phyloP scores from a whole-genome alignment of 2,113 vertebrate genomes.

The Buteo buteo region DNA sequence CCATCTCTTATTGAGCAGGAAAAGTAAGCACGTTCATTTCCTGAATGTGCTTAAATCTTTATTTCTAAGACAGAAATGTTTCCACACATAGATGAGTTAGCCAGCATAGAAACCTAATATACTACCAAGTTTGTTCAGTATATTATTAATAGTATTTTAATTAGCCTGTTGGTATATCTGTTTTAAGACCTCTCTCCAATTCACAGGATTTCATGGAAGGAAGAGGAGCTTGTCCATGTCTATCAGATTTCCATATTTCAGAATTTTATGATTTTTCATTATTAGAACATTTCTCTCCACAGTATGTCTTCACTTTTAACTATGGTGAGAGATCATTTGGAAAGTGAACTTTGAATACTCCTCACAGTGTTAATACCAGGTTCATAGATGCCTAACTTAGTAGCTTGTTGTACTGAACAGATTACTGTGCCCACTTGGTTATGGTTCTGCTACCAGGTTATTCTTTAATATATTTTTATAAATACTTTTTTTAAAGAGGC shows the following conservation, averaged over 20 bases:
- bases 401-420: neutral
- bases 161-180: neutral
- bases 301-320: neutral
- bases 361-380: neutral
- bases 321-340: neutral
- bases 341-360: neutral
- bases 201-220: neutral
- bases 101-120: neutral
- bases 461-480: conserved; percentile 34
- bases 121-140: neutral
- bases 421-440: neutral
- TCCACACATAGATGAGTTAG: neutral
- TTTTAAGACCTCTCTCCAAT: neutral
- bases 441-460: neutral
- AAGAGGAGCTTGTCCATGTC: neutral
- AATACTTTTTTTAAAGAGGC: conserved; percentile 15
- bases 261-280: neutral
- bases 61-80: neutral
- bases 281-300: neutral
- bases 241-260: neutral
- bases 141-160: neutral
- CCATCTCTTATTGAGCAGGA: neutral
- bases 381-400: neutral
- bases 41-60: neutral
- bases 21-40: neutral